Conservation (phyloP, 1,140 invertebrate genomes). For the Olivierus martensii region DNA sequence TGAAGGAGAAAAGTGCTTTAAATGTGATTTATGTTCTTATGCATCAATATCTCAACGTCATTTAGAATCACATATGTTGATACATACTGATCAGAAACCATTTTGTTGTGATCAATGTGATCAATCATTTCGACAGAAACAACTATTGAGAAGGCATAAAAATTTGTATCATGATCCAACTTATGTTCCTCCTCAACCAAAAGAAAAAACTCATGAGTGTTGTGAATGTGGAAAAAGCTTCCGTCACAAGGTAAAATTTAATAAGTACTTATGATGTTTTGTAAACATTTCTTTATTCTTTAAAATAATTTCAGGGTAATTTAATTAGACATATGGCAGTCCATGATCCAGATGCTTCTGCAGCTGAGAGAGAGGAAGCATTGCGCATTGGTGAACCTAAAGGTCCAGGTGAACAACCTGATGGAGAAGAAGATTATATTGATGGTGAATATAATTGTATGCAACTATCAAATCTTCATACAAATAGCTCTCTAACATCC, state of each 20-base stretch:
- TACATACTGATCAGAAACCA: slow-evolving; percentile 87
- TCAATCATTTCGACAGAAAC: slow-evolving; percentile 67
- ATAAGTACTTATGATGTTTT: neutral
- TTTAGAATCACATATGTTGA: slow-evolving; percentile 87
- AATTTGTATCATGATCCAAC: slow-evolving; percentile 88
- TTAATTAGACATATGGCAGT: slow-evolving; percentile 80
- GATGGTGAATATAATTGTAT: slow-evolving; percentile 11
- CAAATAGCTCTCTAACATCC: too few species aligned
- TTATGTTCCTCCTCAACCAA: slow-evolving; percentile 72
- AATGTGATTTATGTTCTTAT: slow-evolving; percentile 88
- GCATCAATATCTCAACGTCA: slow-evolving; percentile 83
- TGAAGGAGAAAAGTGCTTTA: slow-evolving; percentile 95
- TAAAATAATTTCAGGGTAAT: slow-evolving; percentile 46
- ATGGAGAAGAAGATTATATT: slow-evolving; percentile 21
- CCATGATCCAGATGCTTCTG: slow-evolving; percentile 70
- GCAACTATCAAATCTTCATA: too few species aligned
- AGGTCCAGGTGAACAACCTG: slow-evolving; percentile 17
- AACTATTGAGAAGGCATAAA: slow-evolving; percentile 75
- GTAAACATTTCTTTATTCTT: too few species aligned
- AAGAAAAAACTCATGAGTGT: slow-evolving; percentile 82
- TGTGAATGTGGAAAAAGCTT: slow-evolving; percentile 73
- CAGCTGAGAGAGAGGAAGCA: slow-evolving; percentile 57
- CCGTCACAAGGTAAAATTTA: slow-evolving; percentile 54
- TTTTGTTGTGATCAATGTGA: slow-evolving; percentile 43
- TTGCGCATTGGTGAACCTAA: slow-evolving; percentile 42